Percentiles rank a stretch among this genome's conserved stretches.
Evolutionary conservation across 2,888 invertebrate species (phyloP).

Genomic region (Cylindroiulus punctatus): DNA sequence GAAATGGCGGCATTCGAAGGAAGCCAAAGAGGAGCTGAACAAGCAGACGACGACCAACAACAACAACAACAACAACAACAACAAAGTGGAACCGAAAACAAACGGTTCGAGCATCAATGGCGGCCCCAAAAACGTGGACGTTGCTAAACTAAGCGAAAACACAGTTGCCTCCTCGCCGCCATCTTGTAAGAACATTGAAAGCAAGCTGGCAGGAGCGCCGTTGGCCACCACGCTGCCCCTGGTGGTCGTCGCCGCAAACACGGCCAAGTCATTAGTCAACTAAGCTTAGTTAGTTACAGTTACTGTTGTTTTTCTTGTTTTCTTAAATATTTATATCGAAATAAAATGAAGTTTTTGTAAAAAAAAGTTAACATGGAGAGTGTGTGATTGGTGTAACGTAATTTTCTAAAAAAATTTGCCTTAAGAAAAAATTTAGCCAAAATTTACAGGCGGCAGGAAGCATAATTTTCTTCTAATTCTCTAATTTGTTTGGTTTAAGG

Average conservation of each 20-base stretch:
- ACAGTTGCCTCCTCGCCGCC: neutral
- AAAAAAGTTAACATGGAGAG: too few species aligned
- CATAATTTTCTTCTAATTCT: too few species aligned
- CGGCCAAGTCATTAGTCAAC: too few species aligned
- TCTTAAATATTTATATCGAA: conserved; percentile 12
- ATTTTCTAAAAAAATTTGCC: too few species aligned
- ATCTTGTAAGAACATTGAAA: neutral
- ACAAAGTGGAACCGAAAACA: neutral
- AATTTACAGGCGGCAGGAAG: too few species aligned
- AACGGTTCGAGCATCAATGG: neutral
- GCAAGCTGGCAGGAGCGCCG: neutral
- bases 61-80: neutral
- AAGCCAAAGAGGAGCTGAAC: conserved; percentile 56
- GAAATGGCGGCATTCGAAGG: conserved; percentile 80
- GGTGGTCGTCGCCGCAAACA: neutral
- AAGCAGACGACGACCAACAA: conserved; percentile 35
- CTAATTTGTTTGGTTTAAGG: too few species aligned
- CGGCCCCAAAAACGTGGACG: neutral
- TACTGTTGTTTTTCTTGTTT: neutral
- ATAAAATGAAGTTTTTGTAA: neutral
- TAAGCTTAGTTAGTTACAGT: neutral
- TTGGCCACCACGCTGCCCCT: neutral
- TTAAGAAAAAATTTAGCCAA: too few species aligned
- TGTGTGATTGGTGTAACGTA: too few species aligned
- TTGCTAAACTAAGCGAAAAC: too few species aligned